Evolutionary conservation across 2,797 vertebrate genomes (phyloP).

Genomic region (Thripadectes ignobilis): DNA sequence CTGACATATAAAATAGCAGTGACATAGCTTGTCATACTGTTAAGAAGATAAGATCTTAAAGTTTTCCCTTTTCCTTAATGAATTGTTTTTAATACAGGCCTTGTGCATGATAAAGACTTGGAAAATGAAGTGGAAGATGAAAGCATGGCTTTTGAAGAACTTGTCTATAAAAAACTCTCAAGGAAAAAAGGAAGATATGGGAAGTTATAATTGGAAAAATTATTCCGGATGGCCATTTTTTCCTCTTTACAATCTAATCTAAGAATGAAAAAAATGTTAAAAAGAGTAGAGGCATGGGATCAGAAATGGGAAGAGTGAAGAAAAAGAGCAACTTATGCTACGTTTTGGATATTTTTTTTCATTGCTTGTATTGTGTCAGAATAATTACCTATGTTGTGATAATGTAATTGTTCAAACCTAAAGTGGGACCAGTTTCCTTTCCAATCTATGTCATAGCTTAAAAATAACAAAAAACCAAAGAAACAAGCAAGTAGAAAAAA

Average conservation of each 20-base stretch:
- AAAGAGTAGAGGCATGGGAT: background rate
- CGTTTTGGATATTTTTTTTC: background rate
- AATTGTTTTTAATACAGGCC: conserved; percentile 47
- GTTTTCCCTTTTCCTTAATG: background rate
- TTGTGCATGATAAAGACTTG: conserved; percentile 36
- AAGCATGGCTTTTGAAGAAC: conserved; percentile 74
- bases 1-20: background rate
- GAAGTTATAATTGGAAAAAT: conserved; percentile 32
- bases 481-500: background rate
- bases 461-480: conserved; percentile 29
- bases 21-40: background rate
- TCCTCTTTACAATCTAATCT: background rate
- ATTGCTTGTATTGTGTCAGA: background rate
- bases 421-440: background rate
- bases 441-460: background rate
- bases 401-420: background rate
- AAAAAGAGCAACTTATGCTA: background rate
- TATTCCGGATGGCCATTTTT: background rate
- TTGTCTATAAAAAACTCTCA: conserved; percentile 53
- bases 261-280: background rate
- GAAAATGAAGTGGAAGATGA: conserved; percentile 77
- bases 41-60: background rate
- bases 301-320: background rate
- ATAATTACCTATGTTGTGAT: background rate
- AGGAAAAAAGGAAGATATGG: conserved; percentile 56